Conservation (phyloP, 2,888 invertebrate genomes). For the Melanotus villosus region DNA sequence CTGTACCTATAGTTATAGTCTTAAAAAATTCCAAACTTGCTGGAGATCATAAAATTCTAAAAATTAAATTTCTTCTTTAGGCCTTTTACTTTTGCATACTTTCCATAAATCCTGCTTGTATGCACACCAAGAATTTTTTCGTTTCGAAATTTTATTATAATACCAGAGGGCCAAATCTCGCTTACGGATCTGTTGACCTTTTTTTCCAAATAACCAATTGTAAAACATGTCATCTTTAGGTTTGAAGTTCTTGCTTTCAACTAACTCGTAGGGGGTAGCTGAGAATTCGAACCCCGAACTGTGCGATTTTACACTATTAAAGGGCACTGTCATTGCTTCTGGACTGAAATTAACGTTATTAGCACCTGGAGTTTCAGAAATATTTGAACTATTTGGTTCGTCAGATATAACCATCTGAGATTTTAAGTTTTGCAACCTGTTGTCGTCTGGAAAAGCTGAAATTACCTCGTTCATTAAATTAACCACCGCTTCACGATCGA, state of each 20-base stretch:
- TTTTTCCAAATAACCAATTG: slow-evolving; percentile 44
- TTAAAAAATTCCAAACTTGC: no score
- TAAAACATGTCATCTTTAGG: slow-evolving; percentile 36
- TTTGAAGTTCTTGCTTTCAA: neutral
- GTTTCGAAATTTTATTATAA: slow-evolving; percentile 1
- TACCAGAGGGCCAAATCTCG: slow-evolving; percentile 30
- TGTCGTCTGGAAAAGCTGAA: slow-evolving; percentile 31
- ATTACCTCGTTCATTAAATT: slow-evolving; percentile 15
- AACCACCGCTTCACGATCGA: neutral
- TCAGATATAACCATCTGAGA: neutral
- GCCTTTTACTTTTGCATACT: neutral
- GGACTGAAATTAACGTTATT: neutral
- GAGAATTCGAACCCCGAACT: neutral
- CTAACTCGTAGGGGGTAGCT: neutral
- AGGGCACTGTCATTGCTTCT: no score
- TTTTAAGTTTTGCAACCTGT: slow-evolving; percentile 7
- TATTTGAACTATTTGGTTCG: neutral
- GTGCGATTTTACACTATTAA: no score
- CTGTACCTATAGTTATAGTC: no score
- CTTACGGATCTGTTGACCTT: slow-evolving; percentile 37
- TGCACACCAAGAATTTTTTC: neutral
- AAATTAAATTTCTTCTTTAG: slow-evolving; percentile 5
- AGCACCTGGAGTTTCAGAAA: neutral
- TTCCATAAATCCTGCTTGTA: neutral
- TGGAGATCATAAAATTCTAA: no score